These are phyloP conservation scores for Drosophila kikkawai DNA, from an alignment of 1,140 invertebrate species.

Conservation along the genomic window DNA sequence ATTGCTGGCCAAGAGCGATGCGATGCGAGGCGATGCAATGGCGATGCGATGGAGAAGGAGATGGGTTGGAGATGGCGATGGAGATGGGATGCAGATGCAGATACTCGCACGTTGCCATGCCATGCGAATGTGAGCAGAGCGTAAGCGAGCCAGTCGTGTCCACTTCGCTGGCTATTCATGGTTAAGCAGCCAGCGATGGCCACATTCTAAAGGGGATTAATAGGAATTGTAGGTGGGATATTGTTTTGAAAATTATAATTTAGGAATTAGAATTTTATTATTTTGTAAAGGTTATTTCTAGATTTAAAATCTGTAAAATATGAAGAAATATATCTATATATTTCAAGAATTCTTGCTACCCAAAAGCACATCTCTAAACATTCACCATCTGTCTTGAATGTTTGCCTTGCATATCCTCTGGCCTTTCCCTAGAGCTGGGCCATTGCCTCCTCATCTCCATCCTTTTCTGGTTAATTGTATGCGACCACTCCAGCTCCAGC, in stretches of 20 bases:
- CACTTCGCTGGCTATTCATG: not conserved
- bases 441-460: not conserved
- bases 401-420: conserved; percentile 47
- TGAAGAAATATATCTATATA: not conserved
- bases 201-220: not conserved
- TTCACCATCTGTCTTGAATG: conserved; percentile 26
- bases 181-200: conserved; percentile 2
- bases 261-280: not conserved
- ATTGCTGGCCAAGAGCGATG: conserved; percentile 58
- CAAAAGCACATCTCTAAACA: conserved; percentile 15
- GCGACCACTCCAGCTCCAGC: conserved; percentile 3
- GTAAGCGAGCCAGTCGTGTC: conserved; percentile 8
- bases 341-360: not conserved
- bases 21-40: not conserved
- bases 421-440: conserved; percentile 9
- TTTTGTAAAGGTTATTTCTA: not conserved
- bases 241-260: no score
- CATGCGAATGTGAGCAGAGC: conserved; percentile 3
- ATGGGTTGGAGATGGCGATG: conserved; percentile 6
- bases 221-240: not conserved
- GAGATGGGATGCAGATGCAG: conserved; percentile 16
- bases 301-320: not conserved
- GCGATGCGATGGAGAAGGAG: conserved; percentile 2
- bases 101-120: not conserved
- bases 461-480: conserved; percentile 8